Evolutionary conservation across 2,888 invertebrate species (phyloP).

Genomic region (Cyrtodaria siliqua): DNA sequence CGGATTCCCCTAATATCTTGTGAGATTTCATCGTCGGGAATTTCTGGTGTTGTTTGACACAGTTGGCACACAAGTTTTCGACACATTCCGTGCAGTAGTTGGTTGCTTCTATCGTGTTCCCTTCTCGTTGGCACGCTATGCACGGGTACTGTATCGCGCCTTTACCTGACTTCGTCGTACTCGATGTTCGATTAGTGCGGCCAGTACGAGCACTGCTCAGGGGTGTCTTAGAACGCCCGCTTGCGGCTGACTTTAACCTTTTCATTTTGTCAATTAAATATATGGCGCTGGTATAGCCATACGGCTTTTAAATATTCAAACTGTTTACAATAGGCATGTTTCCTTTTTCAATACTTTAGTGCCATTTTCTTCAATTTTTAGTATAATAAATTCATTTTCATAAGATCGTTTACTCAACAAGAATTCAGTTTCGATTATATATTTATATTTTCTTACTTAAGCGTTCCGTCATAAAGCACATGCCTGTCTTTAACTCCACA

Average conservation of each 20-base stretch:
- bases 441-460: too few relatives aligned
- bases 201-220: background rate
- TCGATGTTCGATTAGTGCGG: background rate
- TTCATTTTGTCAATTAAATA: too few relatives aligned
- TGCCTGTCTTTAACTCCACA: too few relatives aligned
- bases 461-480: too few relatives aligned
- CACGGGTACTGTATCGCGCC: conserved; percentile 31
- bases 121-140: conserved; percentile 37
- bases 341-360: too few relatives aligned
- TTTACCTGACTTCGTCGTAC: background rate
- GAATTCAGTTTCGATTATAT: too few relatives aligned
- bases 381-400: too few relatives aligned
- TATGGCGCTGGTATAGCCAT: too few relatives aligned
- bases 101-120: conserved; percentile 31
- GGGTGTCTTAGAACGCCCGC: conserved; percentile 1
- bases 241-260: conserved; percentile 14
- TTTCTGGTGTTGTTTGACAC: conserved; percentile 50
- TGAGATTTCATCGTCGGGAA: conserved; percentile 48
- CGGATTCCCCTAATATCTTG: conserved; percentile 38
- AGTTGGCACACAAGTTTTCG: conserved; percentile 46
- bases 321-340: too few relatives aligned
- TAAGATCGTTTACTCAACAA: too few relatives aligned
- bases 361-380: too few relatives aligned
- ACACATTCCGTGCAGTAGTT: conserved; percentile 55
- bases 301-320: too few relatives aligned